Evolutionary conservation across 2,113 vertebrate species (phyloP), one percentile per base, ranked within the genome.

Genomic region (Dryoscopus gambensis): DNA sequence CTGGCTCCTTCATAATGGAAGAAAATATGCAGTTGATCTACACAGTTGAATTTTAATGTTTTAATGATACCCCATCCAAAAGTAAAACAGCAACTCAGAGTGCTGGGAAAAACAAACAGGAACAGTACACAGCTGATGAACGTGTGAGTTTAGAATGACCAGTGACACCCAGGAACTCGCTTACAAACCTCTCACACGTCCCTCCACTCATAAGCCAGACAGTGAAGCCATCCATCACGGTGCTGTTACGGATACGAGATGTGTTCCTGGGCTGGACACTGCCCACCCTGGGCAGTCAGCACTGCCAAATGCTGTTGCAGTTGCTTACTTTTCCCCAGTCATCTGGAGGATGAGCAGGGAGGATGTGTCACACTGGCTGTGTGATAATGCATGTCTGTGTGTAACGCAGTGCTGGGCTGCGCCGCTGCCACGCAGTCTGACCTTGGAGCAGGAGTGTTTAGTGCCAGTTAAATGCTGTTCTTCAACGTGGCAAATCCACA

Each of bases 281-380:
- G 68, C 57, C 2, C 24, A 20, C 20, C 13, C 24, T 7, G 50
- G 49, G n/a, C 46, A 7, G 17, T 12, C 50, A 49, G 82, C 40
- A 15, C 24, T 85, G 37, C 63, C 40, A 64, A 44, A 15, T 11
- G 28, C 40, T 79, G 74, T 40, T 47, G 39, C 74, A 53, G 74
- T 14, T 15, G 25, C 49, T 13, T 35, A 39, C 55, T 40, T 44
- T 28, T 39, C 42, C 75, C 1, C 4, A 30, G 42, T 11, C 20
- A 23, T 14, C 42, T 9, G 24, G 37, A 49, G 73, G 47, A 11
- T 11, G 47, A 37, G 33, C 40, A 46, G 31, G 65, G 33, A 68
- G 44, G 20, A 8, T 30, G 35, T 4, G 8, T 30, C 52, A n/a
- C 19, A 4, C 14, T 10, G 13, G 18, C 3, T 0, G 1, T 71